A percentile compares a stretch with the other conserved stretches of the same genome.
Conservation (phyloP, 1,140 invertebrate species). For the Lethrus apterus region DNA sequence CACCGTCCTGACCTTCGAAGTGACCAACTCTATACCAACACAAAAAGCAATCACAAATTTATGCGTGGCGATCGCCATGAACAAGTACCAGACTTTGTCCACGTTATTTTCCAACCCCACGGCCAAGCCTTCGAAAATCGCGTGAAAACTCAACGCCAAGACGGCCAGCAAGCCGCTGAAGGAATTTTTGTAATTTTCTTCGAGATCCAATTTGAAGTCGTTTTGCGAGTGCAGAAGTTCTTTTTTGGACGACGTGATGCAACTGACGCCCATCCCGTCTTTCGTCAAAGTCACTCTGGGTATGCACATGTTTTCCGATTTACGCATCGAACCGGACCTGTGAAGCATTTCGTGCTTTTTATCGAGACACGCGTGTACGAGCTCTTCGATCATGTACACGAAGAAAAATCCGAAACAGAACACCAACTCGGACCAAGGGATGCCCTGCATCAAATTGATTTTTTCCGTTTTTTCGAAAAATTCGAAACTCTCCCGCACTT, state of each 20-base stretch:
- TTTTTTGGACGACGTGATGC: constrained; percentile 32
- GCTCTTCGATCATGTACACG: constrained; percentile 64
- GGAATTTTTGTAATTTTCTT: constrained; percentile 36
- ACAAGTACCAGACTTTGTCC: constrained; percentile 58
- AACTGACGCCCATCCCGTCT: constrained; percentile 33
- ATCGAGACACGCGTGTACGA: constrained; percentile 54
- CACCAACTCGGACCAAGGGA: constrained; percentile 57
- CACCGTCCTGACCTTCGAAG: constrained; percentile 53
- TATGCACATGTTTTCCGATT: constrained; percentile 38
- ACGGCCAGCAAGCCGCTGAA: constrained; percentile 59
- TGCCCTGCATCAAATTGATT: constrained; percentile 36
- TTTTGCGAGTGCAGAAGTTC: constrained; percentile 31
- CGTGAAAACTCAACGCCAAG: constrained; percentile 71
- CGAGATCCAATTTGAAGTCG: constrained; percentile 24
- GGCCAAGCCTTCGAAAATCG: constrained; percentile 74
- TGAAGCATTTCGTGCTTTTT: constrained; percentile 47
- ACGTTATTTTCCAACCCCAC: constrained; percentile 65
- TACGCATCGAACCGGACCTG: constrained; percentile 49
- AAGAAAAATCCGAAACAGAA: constrained; percentile 66
- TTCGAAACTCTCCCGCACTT: constrained; percentile 55
- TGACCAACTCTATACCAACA: constrained; percentile 71
- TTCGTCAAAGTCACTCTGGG: constrained; percentile 36
- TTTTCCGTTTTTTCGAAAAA: constrained; percentile 37
- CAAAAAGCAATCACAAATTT: constrained; percentile 86
- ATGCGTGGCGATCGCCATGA: constrained; percentile 78